Conservation (phyloP, 2,888 invertebrate genomes). For the Lasioglossum leucozonium region DNA sequence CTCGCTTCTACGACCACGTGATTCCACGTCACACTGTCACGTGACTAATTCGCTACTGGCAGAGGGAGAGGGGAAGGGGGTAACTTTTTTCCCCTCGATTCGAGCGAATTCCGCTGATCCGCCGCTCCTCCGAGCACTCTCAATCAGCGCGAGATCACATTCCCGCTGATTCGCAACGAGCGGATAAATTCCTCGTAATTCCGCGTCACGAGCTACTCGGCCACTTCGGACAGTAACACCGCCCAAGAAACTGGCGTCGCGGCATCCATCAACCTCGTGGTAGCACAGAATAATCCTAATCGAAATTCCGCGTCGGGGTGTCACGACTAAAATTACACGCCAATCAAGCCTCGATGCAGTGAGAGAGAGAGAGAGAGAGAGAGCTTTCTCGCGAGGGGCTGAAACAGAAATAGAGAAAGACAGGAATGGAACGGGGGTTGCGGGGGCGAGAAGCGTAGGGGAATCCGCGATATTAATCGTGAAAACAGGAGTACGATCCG, state of each 20-base stretch:
- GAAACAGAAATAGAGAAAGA: not conserved
- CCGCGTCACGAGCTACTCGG: not conserved
- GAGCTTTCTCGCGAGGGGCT: no score
- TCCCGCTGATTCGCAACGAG: not conserved
- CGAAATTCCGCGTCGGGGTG: conserved; percentile 14
- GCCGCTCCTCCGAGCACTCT: not conserved
- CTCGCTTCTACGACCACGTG: no score
- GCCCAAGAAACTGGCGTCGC: not conserved
- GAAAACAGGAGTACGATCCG: conserved; percentile 31
- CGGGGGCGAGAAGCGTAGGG: not conserved
- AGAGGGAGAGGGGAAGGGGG: no score
- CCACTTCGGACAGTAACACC: not conserved
- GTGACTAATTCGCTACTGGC: no score
- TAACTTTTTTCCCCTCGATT: no score
- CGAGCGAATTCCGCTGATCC: no score
- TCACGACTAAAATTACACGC: conserved; percentile 25
- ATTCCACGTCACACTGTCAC: no score
- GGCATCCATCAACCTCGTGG: not conserved
- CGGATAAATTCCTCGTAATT: not conserved
- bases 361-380: not conserved
- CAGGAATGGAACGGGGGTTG: not conserved
- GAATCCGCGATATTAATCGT: conserved; percentile 49
- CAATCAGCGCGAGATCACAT: not conserved
- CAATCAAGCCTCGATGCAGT: conserved; percentile 13
- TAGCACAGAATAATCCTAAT: conserved; percentile 16